Evolutionary conservation across 2,113 vertebrate species (phyloP).

Genomic region (Poecile atricapillus): DNA sequence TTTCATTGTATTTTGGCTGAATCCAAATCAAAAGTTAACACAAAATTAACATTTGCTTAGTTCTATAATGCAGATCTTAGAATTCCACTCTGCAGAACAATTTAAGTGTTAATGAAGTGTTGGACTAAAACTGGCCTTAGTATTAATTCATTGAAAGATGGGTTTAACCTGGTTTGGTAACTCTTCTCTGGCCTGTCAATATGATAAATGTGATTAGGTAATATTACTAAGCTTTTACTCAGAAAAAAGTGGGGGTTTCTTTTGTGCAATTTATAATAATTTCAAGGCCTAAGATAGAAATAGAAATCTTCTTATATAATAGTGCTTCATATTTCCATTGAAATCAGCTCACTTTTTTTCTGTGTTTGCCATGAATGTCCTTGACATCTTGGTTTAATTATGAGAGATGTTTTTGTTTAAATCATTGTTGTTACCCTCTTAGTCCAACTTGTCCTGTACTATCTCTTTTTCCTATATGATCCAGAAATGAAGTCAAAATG

Average conservation of each 20-base stretch:
- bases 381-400: slow-evolving; percentile 67
- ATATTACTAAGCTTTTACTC: not conserved
- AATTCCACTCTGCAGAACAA: not conserved
- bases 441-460: not conserved
- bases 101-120: not conserved
- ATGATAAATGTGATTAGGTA: not conserved
- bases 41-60: not conserved
- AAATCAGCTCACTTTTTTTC: not conserved
- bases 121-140: not conserved
- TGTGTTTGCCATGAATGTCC: slow-evolving; percentile 47
- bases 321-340: slow-evolving; percentile 16
- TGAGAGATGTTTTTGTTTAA: slow-evolving; percentile 28
- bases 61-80: not conserved
- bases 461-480: not conserved
- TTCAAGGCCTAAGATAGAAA: not conserved
- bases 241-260: not conserved
- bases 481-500: slow-evolving; percentile 49
- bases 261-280: slow-evolving; percentile 2
- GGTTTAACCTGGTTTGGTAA: not conserved
- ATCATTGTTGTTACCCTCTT: slow-evolving; percentile 11
- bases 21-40: not conserved
- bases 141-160: not conserved
- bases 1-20: not conserved
- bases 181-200: not conserved
- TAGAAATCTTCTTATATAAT: not conserved